Evolutionary conservation across 2,888 invertebrate genomes (phyloP).

Genomic region (Elysia crispata): DNA sequence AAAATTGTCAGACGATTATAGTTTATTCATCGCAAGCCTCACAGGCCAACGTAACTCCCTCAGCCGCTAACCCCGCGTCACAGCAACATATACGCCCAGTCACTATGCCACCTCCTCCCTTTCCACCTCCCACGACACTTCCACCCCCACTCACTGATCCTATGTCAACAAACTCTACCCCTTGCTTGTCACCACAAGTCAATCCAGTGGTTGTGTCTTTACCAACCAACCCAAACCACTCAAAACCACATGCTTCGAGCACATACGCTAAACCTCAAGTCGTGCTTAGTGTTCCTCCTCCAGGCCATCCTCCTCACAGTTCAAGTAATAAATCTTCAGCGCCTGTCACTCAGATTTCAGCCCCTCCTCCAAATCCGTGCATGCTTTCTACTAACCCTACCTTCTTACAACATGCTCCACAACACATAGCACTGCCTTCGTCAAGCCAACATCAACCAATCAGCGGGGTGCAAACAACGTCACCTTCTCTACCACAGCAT

Average conservation of each 20-base stretch:
- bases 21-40: slow-evolving; percentile 38
- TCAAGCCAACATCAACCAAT: neutral
- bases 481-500: slow-evolving; percentile 32
- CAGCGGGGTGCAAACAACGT: too few relatives aligned
- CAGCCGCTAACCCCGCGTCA: slow-evolving; percentile 7
- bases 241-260: neutral
- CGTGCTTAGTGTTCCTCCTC: slow-evolving; percentile 34
- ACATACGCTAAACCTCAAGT: slow-evolving; percentile 12
- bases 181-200: slow-evolving; percentile 26
- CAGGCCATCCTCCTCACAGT: slow-evolving; percentile 31
- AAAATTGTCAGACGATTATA: slow-evolving; percentile 44
- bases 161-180: slow-evolving; percentile 32
- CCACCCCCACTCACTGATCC: slow-evolving; percentile 41
- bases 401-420: neutral
- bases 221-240: slow-evolving; percentile 9
- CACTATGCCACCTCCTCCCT: slow-evolving; percentile 37
- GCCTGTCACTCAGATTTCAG: slow-evolving; percentile 14
- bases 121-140: slow-evolving; percentile 40
- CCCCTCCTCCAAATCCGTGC: slow-evolving; percentile 7
- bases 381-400: slow-evolving; percentile 26
- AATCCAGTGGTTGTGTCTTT: slow-evolving; percentile 14
- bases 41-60: slow-evolving; percentile 5
- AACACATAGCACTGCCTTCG: slow-evolving; percentile 25
- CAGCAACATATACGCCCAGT: slow-evolving; percentile 33
- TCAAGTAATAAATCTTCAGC: slow-evolving; percentile 17